phyloP scores from a whole-genome alignment of 2,113 vertebrate species.

The Seriola dumerili region DNA sequence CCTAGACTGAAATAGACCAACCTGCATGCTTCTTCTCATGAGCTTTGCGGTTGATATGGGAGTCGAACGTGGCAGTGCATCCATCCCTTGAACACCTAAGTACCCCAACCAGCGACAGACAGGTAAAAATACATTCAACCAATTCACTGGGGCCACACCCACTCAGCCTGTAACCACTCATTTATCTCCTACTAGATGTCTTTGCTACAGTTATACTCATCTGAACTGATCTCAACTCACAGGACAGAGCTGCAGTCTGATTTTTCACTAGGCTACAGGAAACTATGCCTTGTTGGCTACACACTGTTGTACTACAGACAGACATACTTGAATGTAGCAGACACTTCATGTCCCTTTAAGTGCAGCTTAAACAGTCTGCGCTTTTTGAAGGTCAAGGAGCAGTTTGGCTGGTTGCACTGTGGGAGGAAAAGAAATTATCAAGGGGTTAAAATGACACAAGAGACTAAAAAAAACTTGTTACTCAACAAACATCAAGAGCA shows the following conservation, averaged over 20 bases:
- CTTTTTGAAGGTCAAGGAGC: slow-evolving; percentile 81
- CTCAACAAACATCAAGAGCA: background rate
- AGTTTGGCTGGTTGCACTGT: slow-evolving; percentile 79
- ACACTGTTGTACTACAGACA: background rate
- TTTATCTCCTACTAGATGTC: background rate
- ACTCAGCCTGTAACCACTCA: slow-evolving; percentile 1
- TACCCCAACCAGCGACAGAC: background rate
- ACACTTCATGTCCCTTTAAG: slow-evolving; percentile 63
- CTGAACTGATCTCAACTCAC: background rate
- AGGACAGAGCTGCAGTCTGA: background rate
- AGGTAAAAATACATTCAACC: slow-evolving; percentile 16
- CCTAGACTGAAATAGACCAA: slow-evolving; percentile 48
- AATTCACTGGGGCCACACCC: background rate
- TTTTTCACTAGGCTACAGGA: too few species aligned
- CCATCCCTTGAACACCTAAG: slow-evolving; percentile 79
- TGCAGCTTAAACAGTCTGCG: slow-evolving; percentile 78
- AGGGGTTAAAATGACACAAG: background rate
- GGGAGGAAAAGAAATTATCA: background rate
- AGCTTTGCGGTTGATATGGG: slow-evolving; percentile 73
- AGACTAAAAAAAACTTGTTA: background rate
- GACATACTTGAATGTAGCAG: slow-evolving; percentile 76
- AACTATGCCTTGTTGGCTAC: background rate
- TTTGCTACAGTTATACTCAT: background rate
- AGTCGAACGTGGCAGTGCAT: slow-evolving; percentile 77
- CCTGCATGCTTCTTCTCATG: slow-evolving; percentile 86